phyloP scores from a whole-genome alignment of 1,140 invertebrate species.

The Formica selysi region DNA sequence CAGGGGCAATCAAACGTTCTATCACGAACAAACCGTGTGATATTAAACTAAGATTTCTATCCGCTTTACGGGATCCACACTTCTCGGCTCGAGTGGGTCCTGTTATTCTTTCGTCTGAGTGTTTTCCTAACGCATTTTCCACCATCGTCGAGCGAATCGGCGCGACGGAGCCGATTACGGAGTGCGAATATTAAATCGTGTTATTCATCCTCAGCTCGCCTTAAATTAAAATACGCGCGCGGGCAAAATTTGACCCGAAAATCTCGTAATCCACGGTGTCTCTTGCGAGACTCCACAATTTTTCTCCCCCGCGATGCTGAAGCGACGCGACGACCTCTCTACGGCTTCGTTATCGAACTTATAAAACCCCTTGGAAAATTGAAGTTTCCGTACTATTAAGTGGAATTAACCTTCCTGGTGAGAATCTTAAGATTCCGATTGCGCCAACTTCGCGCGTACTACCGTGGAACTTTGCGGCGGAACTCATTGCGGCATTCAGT shows the following conservation, averaged over 20 bases:
- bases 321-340: background rate
- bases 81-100: background rate
- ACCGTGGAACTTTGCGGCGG: constrained; percentile 40
- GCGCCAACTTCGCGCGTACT: constrained; percentile 49
- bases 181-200: constrained; percentile 48
- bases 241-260: background rate
- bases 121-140: constrained; percentile 34
- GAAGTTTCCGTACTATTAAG: constrained; percentile 54
- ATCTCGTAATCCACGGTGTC: constrained; percentile 18
- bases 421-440: constrained; percentile 64
- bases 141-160: background rate
- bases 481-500: constrained; percentile 58
- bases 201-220: background rate
- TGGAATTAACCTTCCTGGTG: constrained; percentile 59
- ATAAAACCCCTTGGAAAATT: constrained; percentile 56
- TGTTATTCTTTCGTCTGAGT: constrained; percentile 22
- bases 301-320: constrained; percentile 9
- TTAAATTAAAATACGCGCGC: constrained; percentile 29
- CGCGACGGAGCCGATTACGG: background rate
- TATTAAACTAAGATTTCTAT: constrained; percentile 52
- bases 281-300: constrained; percentile 5
- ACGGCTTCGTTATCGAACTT: constrained; percentile 60
- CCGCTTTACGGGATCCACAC: background rate
- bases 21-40: constrained; percentile 16
- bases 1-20: constrained; percentile 21